Base-by-base conservation (phyloP, 2,888 invertebrate genomes). In the Malthinus seriepunctatus region DNA sequence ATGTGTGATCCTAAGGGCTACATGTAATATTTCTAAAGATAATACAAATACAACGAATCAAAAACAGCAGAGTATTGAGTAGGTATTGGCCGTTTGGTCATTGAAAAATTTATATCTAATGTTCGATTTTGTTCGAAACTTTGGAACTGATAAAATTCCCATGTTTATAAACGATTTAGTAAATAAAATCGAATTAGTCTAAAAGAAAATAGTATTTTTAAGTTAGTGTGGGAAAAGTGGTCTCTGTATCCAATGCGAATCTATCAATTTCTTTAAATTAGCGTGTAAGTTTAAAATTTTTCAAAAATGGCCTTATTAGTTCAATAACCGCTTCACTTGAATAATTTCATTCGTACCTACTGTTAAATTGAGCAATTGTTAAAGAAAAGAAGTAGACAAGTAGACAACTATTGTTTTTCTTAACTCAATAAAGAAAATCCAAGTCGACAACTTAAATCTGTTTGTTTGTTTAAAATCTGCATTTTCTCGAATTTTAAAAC, bases 401-500 rank as follows among this genome's bases (percentile, higher is more conserved):
- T 14, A 8, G 46, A 14, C 46, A 23, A 23, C 46, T 33, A 35
- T 23, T 47, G 33, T 47, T 47, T 23, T 35, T 34, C 34, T 10
- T 47, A 47, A 47, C 47, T 35, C 35, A 34, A 51, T 51, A 42
- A 47, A 51, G 42, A 39, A 34, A 39, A 51, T 14, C 44, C 42
- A 35, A 39, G 51, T 44, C 42, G 51, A 51, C 51, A 51, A 51
- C 33, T 51, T 33, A 44, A 42, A 51, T 51, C 39, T 42, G 39
- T 51, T 42, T 23, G 51, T 15, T 32, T 39, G 42, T 42, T 51
- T 23, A 23, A 39, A 42, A 51, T 51, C 42, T 51, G 42, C 51
- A 51, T 51, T 42, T 42, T 51, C 42, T 12, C 33, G 32, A 15
- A 33, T 32, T 51, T 51, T 51, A 34, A 51, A 51, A 23, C 23